phyloP scores from a whole-genome alignment of 1,140 invertebrate genomes.

The Formica selysi region DNA sequence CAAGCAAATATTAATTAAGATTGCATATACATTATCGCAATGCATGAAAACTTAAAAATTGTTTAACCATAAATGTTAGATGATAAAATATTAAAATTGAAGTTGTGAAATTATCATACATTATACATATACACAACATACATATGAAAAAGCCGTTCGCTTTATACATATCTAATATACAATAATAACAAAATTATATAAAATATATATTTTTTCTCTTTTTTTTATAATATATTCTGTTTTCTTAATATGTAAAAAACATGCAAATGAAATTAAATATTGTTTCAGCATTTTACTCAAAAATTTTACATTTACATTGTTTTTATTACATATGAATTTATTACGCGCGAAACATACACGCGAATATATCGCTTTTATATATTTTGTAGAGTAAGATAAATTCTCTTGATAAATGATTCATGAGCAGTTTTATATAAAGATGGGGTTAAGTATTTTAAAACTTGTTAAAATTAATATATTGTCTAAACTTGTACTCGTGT shows the following conservation, averaged over 20 bases:
- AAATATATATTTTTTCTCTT: too few relatives aligned
- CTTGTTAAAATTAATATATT: not conserved
- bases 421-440: not conserved
- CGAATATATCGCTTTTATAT: not conserved
- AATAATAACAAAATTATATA: too few relatives aligned
- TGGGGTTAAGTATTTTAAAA: not conserved
- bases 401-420: not conserved
- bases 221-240: not conserved
- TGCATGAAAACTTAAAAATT: not conserved
- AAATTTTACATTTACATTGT: constrained; percentile 12
- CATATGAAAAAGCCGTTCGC: too few relatives aligned
- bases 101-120: too few relatives aligned
- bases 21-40: constrained; percentile 7
- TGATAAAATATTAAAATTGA: not conserved
- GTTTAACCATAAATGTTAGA: not conserved
- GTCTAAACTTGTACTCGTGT: not conserved
- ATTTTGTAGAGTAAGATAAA: not conserved
- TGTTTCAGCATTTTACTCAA: not conserved
- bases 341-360: not conserved
- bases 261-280: not conserved
- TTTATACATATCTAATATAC: too few relatives aligned
- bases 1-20: constrained; percentile 31
- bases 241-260: not conserved
- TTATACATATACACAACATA: too few relatives aligned
- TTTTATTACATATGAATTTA: constrained; percentile 10